These are phyloP conservation scores for Coelinius sp. DNA, from an alignment of 2,888 invertebrate species.

Conservation along the genomic window DNA sequence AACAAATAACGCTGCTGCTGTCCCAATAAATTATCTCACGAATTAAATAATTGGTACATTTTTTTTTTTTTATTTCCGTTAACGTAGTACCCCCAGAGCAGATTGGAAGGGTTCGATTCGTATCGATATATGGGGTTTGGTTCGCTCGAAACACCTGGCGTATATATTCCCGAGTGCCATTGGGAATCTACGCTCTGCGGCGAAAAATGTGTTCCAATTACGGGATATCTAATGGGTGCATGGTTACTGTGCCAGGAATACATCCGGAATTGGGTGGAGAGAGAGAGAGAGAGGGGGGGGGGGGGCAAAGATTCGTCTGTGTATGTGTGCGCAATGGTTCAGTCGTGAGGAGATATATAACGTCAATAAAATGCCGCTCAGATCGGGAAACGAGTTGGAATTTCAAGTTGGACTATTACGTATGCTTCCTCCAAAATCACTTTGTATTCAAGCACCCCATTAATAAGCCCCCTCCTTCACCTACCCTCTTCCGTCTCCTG, in stretches of 20 bases:
- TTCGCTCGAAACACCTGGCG: conserved; percentile 39
- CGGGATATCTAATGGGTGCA: conserved; percentile 38
- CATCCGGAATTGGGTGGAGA: conserved; percentile 27
- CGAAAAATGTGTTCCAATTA: conserved; percentile 41
- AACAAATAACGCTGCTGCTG: conserved; percentile 7
- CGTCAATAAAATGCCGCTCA: conserved; percentile 35
- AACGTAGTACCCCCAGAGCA: conserved; percentile 23
- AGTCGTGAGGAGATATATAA: conserved; percentile 32
- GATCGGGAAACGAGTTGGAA: conserved; percentile 34
- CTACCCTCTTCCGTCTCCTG: neutral
- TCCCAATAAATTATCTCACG: conserved; percentile 6
- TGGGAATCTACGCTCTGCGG: conserved; percentile 35
- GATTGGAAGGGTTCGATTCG: conserved; percentile 35
- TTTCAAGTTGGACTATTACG: conserved; percentile 21
- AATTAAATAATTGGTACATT: conserved; percentile 24
- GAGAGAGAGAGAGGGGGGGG: conserved; percentile 1
- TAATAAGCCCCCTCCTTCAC: neutral
- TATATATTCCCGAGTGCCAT: conserved; percentile 38
- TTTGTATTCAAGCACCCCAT: conserved; percentile 14
- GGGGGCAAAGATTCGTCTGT: neutral
- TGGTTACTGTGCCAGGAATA: conserved; percentile 40
- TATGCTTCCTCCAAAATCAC: conserved; percentile 19
- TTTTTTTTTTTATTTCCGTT: conserved; percentile 9
- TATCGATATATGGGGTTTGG: conserved; percentile 36
- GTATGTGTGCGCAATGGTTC: conserved; percentile 22